Evolutionary conservation across 2,888 invertebrate species (phyloP).

Genomic region (Entomobrya multifasciata): DNA sequence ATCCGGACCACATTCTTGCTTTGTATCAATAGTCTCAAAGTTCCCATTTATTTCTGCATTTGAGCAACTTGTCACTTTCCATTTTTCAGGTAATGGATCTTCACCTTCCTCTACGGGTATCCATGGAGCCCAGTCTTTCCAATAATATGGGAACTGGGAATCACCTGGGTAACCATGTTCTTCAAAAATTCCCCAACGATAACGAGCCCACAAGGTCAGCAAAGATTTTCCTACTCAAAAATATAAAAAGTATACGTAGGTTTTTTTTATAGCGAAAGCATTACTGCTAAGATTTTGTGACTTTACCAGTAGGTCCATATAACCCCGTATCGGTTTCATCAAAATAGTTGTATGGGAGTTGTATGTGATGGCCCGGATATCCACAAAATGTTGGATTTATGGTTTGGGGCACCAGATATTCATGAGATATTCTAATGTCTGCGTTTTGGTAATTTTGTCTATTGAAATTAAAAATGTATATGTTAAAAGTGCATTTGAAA

Average conservation of each 20-base stretch:
- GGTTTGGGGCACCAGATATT: conserved; percentile 51
- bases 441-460: conserved; percentile 64
- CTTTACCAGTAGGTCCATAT: background rate
- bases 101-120: background rate
- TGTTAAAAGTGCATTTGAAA: no score
- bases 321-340: background rate
- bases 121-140: conserved; percentile 17
- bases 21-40: no score
- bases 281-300: background rate
- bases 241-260: background rate
- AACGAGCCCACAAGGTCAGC: conserved; percentile 73
- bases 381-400: conserved; percentile 11
- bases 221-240: conserved; percentile 62
- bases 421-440: conserved; percentile 70
- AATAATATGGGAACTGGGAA: conserved; percentile 72
- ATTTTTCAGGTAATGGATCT: conserved; percentile 36
- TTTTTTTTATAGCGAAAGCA: no score
- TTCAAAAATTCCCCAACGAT: conserved; percentile 75
- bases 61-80: conserved; percentile 69
- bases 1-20: no score
- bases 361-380: conserved; percentile 46
- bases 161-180: conserved; percentile 68
- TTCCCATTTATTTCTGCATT: conserved; percentile 56
- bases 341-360: conserved; percentile 68
- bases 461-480: no score